Conservation (phyloP, 1,140 invertebrate species). For the Drosophila aff. region DNA sequence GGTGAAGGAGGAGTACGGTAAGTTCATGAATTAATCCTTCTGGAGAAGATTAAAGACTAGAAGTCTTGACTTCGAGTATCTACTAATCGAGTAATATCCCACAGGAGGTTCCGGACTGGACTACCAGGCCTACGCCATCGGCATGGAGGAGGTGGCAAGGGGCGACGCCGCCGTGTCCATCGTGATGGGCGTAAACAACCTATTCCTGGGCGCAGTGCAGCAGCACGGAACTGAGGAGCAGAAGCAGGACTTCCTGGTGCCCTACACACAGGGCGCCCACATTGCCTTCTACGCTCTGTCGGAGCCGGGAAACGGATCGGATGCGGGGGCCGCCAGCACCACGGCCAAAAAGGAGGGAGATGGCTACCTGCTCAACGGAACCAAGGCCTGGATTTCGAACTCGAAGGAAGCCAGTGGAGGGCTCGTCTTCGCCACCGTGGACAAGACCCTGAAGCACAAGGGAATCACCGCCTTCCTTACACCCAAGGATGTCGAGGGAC, state of each 20-base stretch:
- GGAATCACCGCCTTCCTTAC: slow-evolving; percentile 96
- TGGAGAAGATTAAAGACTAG: neutral
- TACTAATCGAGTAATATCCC: neutral
- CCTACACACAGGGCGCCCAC: slow-evolving; percentile 90
- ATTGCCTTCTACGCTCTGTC: slow-evolving; percentile 92
- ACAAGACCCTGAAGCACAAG: slow-evolving; percentile 96
- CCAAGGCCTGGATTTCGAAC: slow-evolving; percentile 98
- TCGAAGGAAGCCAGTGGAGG: slow-evolving; percentile 94
- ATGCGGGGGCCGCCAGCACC: slow-evolving; percentile 97
- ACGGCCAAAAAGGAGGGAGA: slow-evolving; percentile 89
- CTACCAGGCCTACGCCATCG: slow-evolving; percentile 96
- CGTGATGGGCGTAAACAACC: slow-evolving; percentile 96
- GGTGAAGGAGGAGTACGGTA: slow-evolving; percentile 91
- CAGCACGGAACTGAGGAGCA: slow-evolving; percentile 93
- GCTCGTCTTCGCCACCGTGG: slow-evolving; percentile 96
- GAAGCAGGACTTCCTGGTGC: slow-evolving; percentile 92
- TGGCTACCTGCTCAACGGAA: slow-evolving; percentile 94
- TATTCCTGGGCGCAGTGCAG: slow-evolving; percentile 93
- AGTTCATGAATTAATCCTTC: neutral
- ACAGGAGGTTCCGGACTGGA: slow-evolving; percentile 90
- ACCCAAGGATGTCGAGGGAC: slow-evolving; percentile 89
- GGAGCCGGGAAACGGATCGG: slow-evolving; percentile 93
- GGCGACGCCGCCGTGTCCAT: slow-evolving; percentile 94
- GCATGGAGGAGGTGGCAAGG: slow-evolving; percentile 96
- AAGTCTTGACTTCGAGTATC: no score